Evolutionary conservation across 2,113 vertebrate species (phyloP), one percentile per base, ranked within the genome.

Genomic region (Coryphaenoides rupestris): DNA sequence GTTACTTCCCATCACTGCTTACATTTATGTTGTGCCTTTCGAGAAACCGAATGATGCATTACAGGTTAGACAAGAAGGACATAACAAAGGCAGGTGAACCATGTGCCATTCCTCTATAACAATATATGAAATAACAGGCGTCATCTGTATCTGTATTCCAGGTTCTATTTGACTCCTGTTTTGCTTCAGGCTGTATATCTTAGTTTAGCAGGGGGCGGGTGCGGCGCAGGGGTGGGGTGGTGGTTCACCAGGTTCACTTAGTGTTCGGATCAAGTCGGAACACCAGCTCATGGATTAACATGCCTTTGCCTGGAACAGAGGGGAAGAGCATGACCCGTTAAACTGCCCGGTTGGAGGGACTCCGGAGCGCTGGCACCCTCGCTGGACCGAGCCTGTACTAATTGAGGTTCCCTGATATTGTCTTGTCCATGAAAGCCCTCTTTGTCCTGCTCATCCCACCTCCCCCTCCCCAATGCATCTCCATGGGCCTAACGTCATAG

Each of bases 401-500:
- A 91, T 91, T 91, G 81, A 87, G 63, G 73, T 66, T 40, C 61
- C 63, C 71, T 68, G 77, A 88, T 87, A 88, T 84, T 84, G 84
- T 87, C 74, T 75, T 66, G 52, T 72, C 19, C 67, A 83, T 87
- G 83, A 91, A 90, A 88, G 85, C 69, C 58, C 23, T 72, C 77
- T 87, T 90, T 91, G 89, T 91, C 40, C 78, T 56, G 14, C 63
- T 70, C 53, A 58, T 58, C 66, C 76, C 60, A 85, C 77, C 64
- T 60, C 58, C 40, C 33, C 77, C 81, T 70, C 72, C 82, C 75
- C 72, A 75, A 80, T 86, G 61, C 69, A 61, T 69, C 47, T 40
- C 73, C 74, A 46, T n/a, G 47, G 77, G 76, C 71, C 76, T 76
- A 63, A 85, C 55, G 69, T 84, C 74, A 84, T 76, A 68, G 67